These are phyloP conservation scores for Heterodera carotae DNA, from an alignment of 1,140 invertebrate genomes.

Conservation along the genomic window DNA sequence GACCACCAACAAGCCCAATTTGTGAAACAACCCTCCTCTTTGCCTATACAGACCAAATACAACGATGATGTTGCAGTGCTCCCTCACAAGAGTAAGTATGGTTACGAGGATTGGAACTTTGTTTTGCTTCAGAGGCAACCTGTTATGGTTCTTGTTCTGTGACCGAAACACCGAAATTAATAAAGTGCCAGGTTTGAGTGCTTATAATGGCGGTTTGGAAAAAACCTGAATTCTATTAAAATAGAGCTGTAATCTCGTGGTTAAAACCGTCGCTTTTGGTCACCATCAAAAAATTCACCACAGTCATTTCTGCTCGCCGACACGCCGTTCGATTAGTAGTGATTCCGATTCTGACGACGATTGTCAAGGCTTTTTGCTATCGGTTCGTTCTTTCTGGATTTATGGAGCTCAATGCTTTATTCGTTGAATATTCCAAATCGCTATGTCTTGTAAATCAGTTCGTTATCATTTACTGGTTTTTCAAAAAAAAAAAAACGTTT, in stretches of 20 bases:
- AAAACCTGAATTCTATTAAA: not conserved
- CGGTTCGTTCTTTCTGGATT: not conserved
- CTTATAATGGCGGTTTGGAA: not conserved
- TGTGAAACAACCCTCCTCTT: not conserved
- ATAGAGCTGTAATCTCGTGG: not conserved
- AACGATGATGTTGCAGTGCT: slow-evolving; percentile 2
- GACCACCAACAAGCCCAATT: not conserved
- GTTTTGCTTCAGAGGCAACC: not conserved
- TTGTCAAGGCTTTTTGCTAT: slow-evolving; percentile 14
- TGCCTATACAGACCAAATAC: not conserved
- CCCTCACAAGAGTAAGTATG: slow-evolving; percentile 2
- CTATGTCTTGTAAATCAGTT: too few relatives aligned
- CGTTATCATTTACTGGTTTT: too few relatives aligned
- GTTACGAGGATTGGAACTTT: not conserved
- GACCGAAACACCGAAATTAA: not conserved
- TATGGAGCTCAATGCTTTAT: too few relatives aligned
- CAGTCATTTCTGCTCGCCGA: slow-evolving; percentile 5
- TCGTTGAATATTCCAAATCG: too few relatives aligned
- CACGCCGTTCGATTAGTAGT: slow-evolving; percentile 1
- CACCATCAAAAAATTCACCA: slow-evolving; percentile 9
- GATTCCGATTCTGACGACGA: slow-evolving; percentile 9
- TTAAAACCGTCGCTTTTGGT: not conserved
- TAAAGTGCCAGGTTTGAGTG: slow-evolving; percentile 5
- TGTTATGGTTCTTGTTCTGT: slow-evolving; percentile 14
- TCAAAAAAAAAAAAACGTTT: too few relatives aligned